Evolutionary conservation across 2,113 vertebrate genomes (phyloP), one percentile per base, ranked within the genome.

Genomic region (Calyptomena viridis): DNA sequence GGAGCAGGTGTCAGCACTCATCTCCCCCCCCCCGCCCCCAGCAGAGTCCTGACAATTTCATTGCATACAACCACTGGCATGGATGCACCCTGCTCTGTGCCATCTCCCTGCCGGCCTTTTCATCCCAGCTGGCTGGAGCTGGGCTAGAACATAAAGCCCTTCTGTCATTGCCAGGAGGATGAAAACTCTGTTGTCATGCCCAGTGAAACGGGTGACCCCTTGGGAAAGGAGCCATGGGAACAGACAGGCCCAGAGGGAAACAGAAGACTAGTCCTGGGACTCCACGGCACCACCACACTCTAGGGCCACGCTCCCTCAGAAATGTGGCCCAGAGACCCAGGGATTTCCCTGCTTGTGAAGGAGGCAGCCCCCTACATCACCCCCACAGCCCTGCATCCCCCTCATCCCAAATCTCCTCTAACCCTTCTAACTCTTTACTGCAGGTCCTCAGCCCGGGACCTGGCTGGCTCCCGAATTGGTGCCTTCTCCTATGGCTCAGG

Each of bases 401-500:
- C 21, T 23, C 14, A 30, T 16, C 30, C 33, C 66, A 24, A 22
- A 22, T 17, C 12, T 39, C 23, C 62, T 64, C 30, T 47, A 18
- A 49, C 5, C 24, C 25, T 12, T 1, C 46, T 6, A 25, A 68
- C 14, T 47, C 30, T 15, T 52, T 23, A 0, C 25, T 14, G 0
- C 52, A 98, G 98, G 17, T 94, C 90, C 55, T 97, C 98, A 6
- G 97, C 97, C 2, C 96, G 85, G 47, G 97, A 98, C 13, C 56
- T 98, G 93, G 98, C 98, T 0, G 98, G 98, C 35, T 97, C 96
- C 83, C 95, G 98, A 75, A 98, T 98, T 0, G 98, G 98, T 0
- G 97, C 97, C 42, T 98, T 98, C 91, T 98, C 98, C 79, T 98
- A 98, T 0, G 98, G 98, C 91, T 98, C 98, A 0, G 98, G 98